These are phyloP conservation scores for Odobenus rosmarus DNA, from an alignment of 2,113 vertebrate genomes.

Conservation along the genomic window DNA sequence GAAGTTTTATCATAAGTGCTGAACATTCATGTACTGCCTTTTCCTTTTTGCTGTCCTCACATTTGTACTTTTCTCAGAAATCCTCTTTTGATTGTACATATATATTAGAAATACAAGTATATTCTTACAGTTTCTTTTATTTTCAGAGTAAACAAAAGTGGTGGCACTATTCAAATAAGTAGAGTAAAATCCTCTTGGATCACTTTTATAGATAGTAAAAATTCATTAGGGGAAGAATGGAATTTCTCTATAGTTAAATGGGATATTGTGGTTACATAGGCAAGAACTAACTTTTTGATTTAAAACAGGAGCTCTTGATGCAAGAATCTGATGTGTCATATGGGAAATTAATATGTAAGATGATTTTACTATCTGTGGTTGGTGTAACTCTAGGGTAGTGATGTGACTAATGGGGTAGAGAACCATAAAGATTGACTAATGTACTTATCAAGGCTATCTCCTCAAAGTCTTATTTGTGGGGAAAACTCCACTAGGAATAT, in stretches of 20 bases:
- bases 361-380: conserved; percentile 52
- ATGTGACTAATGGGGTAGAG: conserved; percentile 53
- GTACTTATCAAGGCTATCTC: conserved; percentile 30
- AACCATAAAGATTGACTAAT: conserved; percentile 47
- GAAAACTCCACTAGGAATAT: conserved; percentile 1
- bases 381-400: conserved; percentile 21
- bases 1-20: not conserved
- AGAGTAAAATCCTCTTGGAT: conserved; percentile 52
- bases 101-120: conserved; percentile 17
- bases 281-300: conserved; percentile 61
- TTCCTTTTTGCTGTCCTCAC: not conserved
- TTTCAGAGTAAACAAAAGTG: conserved; percentile 60
- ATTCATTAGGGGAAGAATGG: conserved; percentile 38
- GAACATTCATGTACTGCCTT: not conserved
- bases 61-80: conserved; percentile 38
- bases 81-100: not conserved
- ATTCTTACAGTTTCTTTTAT: conserved; percentile 42
- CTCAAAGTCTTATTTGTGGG: conserved; percentile 18
- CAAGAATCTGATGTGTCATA: conserved; percentile 51
- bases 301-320: conserved; percentile 30
- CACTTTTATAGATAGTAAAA: conserved; percentile 58
- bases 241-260: conserved; percentile 59
- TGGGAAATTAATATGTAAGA: conserved; percentile 67
- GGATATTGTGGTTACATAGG: conserved; percentile 14
- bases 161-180: not conserved